These are phyloP conservation scores for Drosophila pectinifera DNA, from an alignment of 1,140 invertebrate genomes.

Conservation along the genomic window DNA sequence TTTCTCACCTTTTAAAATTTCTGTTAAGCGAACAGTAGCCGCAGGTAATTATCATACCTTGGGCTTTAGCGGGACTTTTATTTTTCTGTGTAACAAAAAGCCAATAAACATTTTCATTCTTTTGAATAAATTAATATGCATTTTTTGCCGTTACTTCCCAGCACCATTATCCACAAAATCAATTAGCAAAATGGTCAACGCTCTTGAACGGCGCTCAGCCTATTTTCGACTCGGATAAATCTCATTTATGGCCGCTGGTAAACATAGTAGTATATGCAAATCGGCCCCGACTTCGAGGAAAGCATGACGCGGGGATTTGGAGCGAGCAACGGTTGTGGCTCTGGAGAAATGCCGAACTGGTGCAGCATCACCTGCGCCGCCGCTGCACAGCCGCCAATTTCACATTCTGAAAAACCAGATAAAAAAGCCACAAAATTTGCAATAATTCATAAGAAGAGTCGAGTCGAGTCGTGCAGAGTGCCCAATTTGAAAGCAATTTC, in stretches of 20 bases:
- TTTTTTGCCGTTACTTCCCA: not conserved
- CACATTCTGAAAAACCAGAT: conserved; percentile 79
- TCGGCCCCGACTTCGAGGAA: conserved; percentile 63
- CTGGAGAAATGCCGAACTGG: conserved; percentile 74
- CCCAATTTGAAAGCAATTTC: conserved; percentile 74
- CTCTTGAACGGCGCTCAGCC: conserved; percentile 18
- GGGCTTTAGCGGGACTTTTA: not conserved
- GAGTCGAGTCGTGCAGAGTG: conserved; percentile 54
- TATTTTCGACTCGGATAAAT: conserved; percentile 37
- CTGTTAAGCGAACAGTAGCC: not conserved
- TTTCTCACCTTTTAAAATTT: not conserved
- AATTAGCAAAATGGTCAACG: conserved; percentile 5
- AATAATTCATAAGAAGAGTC: conserved; percentile 77
- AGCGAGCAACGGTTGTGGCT: conserved; percentile 74
- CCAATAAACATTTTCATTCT: not conserved
- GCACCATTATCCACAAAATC: not conserved
- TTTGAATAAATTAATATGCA: not conserved
- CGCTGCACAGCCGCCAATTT: conserved; percentile 58
- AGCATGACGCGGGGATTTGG: conserved; percentile 69
- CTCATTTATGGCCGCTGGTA: conserved; percentile 29
- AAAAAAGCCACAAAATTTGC: conserved; percentile 76
- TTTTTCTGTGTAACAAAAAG: not conserved
- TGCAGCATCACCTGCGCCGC: conserved; percentile 42
- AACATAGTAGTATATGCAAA: conserved; percentile 61
- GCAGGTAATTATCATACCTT: not conserved